Base-by-base conservation (phyloP, 2,113 vertebrate genomes). In the Psettodes erumei region DNA sequence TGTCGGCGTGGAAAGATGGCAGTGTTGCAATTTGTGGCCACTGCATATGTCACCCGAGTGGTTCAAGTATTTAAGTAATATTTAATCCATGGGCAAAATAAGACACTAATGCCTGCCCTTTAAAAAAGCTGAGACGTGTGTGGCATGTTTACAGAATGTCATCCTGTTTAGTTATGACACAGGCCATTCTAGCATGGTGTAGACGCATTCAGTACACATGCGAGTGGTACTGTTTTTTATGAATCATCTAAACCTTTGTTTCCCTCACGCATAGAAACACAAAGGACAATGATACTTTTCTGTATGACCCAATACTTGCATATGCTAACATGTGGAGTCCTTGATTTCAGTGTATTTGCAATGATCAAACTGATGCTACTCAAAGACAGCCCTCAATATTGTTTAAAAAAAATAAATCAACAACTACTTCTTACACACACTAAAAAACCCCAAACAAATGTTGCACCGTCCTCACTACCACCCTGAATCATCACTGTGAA, bases 1-100 rank as follows among this genome's bases (percentile, higher is more conserved):
- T 86, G 79, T 59, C 10, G 21, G 38, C 77, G 59, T 2, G 61
- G 87, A 88, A 87, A 71, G 59, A 82, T 63, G 76, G 72, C 75
- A 58, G 43, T 74, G 68, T 78, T 7, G 23, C 69, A 86, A 53
- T 85, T 69, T 85, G 60, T 71, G 72, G 82, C 53, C 67, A 68
- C 60, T 78, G 35, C 30, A 28, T 70, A 53, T 81, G 79, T 85
- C 68, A 82, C 35, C 9, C 2, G 1, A 82, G 78, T 28, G 53
- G 56, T 64, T 25, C 23, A 8, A 69, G 51, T 67, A 60, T 81
- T 48, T 67, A 65, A 61, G 43, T 8, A 63, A 50, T 71, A 64
- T 88, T 62, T 70, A 72, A 71, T 55, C 51, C 10, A 25, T 37
- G 12, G 1, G 62, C 78, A 61, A 80, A 75, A 73, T 61, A 71